Conservation (phyloP, 2,797 vertebrate species). For the Cephalopachus bancanus region DNA sequence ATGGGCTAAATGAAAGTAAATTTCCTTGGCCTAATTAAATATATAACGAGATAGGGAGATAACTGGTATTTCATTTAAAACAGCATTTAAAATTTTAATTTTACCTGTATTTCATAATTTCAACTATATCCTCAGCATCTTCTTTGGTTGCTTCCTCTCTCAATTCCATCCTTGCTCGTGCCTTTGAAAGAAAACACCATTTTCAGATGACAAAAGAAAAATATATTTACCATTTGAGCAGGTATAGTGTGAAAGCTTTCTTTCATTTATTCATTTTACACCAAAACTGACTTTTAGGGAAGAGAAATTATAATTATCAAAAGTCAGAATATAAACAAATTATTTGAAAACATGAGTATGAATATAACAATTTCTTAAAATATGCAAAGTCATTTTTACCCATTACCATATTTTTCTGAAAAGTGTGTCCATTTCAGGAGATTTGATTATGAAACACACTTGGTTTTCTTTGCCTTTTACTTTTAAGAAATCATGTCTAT, state of each 20-base stretch:
- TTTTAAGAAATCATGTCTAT: constrained; percentile 46
- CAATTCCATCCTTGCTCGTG: constrained; percentile 96
- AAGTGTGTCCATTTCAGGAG: constrained; percentile 39
- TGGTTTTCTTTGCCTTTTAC: constrained; percentile 56
- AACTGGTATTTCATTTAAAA: constrained; percentile 18
- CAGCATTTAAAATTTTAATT: constrained; percentile 34
- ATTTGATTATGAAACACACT: constrained; percentile 52
- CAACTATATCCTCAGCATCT: constrained; percentile 97
- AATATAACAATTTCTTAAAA: constrained; percentile 47
- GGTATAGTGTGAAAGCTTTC: background rate
- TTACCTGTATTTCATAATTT: constrained; percentile 99
- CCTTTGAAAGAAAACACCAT: constrained; percentile 88
- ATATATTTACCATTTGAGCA: constrained; percentile 16
- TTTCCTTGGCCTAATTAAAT: constrained; percentile 48
- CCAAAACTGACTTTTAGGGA: constrained; percentile 36
- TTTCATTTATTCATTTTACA: constrained; percentile 48
- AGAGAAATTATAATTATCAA: background rate
- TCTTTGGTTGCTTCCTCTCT: constrained; percentile 94
- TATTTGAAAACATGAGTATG: constrained; percentile 9
- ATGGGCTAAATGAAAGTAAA: constrained; percentile 16
- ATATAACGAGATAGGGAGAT: constrained; percentile 27
- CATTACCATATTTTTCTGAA: constrained; percentile 37
- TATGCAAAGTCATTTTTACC: constrained; percentile 35
- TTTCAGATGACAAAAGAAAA: constrained; percentile 59
- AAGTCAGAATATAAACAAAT: background rate